phyloP scores from a whole-genome alignment of 2,888 invertebrate species.

The Phasia obesa region DNA sequence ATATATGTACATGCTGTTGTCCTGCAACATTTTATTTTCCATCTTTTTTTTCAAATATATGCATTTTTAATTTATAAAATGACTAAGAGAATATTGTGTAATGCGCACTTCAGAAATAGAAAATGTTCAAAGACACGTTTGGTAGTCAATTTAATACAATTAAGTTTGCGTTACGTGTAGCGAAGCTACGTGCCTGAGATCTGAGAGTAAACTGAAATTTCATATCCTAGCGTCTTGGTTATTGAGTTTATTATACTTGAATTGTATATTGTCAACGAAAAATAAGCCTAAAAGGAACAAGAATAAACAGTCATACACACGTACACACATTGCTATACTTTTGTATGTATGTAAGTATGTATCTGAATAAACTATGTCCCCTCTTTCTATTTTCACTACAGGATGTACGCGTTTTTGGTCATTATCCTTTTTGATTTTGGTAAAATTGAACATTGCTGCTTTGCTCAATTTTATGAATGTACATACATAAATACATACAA shows the following conservation, averaged over 20 bases:
- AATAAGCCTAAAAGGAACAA: slow-evolving; percentile 40
- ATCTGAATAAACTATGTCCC: neutral
- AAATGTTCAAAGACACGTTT: slow-evolving; percentile 56
- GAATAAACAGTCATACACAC: slow-evolving; percentile 37
- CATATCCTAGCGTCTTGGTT: slow-evolving; percentile 63
- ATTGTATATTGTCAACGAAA: slow-evolving; percentile 19
- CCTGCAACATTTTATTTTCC: slow-evolving; percentile 55
- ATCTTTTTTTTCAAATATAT: slow-evolving; percentile 1
- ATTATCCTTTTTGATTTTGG: slow-evolving; percentile 58
- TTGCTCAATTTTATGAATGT: neutral
- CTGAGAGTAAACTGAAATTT: slow-evolving; percentile 78
- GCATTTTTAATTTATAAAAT: slow-evolving; percentile 27
- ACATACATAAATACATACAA: neutral
- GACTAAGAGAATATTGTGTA: slow-evolving; percentile 37
- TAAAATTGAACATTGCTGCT: slow-evolving; percentile 26
- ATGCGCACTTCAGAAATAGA: slow-evolving; percentile 59
- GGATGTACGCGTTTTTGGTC: slow-evolving; percentile 61
- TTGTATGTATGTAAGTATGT: neutral
- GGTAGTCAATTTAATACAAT: slow-evolving; percentile 19
- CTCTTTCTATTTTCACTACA: slow-evolving; percentile 29
- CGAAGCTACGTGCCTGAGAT: slow-evolving; percentile 78
- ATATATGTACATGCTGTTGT: slow-evolving; percentile 55
- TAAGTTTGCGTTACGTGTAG: slow-evolving; percentile 46
- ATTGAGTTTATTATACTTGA: slow-evolving; percentile 30
- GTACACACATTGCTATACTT: neutral